Evolutionary conservation across 35 echinoderm and acorn worm species (phyloP), one percentile per base, ranked within the genome.

Genomic region (Heliocidaris erythrogramma): DNA sequence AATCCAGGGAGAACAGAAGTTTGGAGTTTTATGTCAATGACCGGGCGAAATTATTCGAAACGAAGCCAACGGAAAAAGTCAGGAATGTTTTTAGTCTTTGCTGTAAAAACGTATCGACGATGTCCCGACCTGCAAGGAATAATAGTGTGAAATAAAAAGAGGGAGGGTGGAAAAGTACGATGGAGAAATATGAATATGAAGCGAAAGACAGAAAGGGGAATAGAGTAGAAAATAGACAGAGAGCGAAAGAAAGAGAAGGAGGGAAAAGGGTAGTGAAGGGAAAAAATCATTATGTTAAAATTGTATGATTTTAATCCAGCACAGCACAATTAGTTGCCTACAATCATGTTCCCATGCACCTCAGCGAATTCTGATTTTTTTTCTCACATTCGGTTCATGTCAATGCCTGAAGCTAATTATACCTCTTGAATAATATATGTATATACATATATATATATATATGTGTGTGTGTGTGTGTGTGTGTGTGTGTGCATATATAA

Each of bases 71-170:
- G 65, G 27, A 78, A n/a, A 42, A 78, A 24, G 65, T 78, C 65
- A 78, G 65, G 65, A 78, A 78, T 78, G 65, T 78, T 7, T 78
- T 78, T 78, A 78, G 65, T 78, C 65, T 78, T 78, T 78, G 65
- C 17, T 78, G 65, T 78, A 78, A 78, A 78, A 78, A 78, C 17
- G 65, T 78, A 21, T 78, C 17, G 65, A n/a, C n/a, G 65, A 7
- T 78, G 65, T 78, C 7, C 5, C 14, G 8, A 78, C 27, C 65
- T 78, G 65, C 21, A 78, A 78, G 65, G 0, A n/a, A 78, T 78
- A 78, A 4, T 78, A 21, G 5, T 78, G 65, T 27, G 21, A n/a
- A 78, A 21, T 27, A 78, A 24, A 78, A 78, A 78, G 0, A 78
- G 27, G n/a, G 65, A 78, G 65, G n/a, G 27, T 13, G 65, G 27